Base-by-base conservation (phyloP, 2,797 vertebrate species). In the Thaleichthys pacificus region DNA sequence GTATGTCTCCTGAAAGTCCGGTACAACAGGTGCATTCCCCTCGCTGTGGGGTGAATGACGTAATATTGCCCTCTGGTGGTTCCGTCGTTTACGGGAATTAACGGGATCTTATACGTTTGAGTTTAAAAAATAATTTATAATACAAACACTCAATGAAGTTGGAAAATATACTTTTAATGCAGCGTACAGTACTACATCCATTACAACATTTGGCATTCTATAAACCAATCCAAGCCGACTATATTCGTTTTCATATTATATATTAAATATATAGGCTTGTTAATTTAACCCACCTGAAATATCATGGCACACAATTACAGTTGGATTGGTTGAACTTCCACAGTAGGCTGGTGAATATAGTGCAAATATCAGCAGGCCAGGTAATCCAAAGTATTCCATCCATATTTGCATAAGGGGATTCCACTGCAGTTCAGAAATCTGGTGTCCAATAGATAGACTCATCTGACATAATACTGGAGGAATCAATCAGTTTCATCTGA, bases 141-240 rank as follows among this genome's bases (percentile, higher is more conserved):
- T 4, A 60, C 21, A 66, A 58, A 49, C 1, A 38, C 19, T 58
- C 54, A 11, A 64, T 68, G 30, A 71, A 42, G 17, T 63, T 68
- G 8, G 75, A 85, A 89, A 87, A 88, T 80, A 0, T 84, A 77
- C 71, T 87, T 78, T 65, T 77, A 56, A 75, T 78, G 75, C 75
- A 79, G 82, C 78, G 76, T 80, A 86, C 49, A 74, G 38, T 74
- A 42, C 38, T 42, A 84, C 77, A 72, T 75, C 14, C 83, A 75
- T 78, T 70, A 80, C 57, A 71, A 61, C 73, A 71, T 72, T 54
- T 68, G 68, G 74, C 71, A 82, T 26, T 69, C 26, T 21, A 66
- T 72, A 75, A 76, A 69, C 35, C 68, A 73, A 69, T 51, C 70
- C 14, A 56, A 19, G 15, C 32, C 67, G 1, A 68, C 12, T 51